Base-by-base conservation (phyloP, 1,140 invertebrate species). In the Temnothorax longispinosus region DNA sequence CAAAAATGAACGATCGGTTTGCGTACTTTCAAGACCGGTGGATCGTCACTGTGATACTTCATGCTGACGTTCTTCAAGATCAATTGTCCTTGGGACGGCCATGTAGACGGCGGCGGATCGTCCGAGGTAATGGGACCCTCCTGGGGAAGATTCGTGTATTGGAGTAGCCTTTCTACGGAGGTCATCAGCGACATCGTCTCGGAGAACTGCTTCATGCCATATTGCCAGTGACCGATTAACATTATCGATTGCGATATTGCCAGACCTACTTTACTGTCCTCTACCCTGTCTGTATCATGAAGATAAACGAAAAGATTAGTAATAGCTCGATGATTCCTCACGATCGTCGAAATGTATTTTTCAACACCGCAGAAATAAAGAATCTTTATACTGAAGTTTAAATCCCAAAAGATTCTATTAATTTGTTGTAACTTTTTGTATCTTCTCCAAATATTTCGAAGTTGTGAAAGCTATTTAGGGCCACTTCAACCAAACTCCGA, bases 221-320 rank as follows among this genome's bases (percentile, higher is more conserved):
- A 98, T 95, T 98, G 98, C 74, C 99, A 96, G 96, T 97, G 97
- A 0, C 98, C 97, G 6, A 97, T 97, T 64, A 99, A 93, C 1
- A 97, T 96, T 89, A 99, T 96, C 0, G 97, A 96, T 92, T 98
- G 98, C 0, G 98, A 98, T 78, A 99, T 97, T 0, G 97, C 97
- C 21, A 99, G 94, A 11, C 98, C 98, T 27, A 98, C 98, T 65
- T 96, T 95, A 11, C 97, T 97, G 4, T 96, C 96, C 64, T 93
- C 91, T 6, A 91, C 91, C 5, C 93, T 72, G 44, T 87, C 95
- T 95, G 44, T 15, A 87, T 41, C 71, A 32, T 81, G 1, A 85
- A 85, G 15, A 82, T 41, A 11, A 10, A 69, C 1, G 65, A 67
- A 3, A 27, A 13, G 15, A 62, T 5, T 84, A 67, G 35, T 18